Conservation (phyloP, 2,797 vertebrate species). For the Salarias fasciatus region DNA sequence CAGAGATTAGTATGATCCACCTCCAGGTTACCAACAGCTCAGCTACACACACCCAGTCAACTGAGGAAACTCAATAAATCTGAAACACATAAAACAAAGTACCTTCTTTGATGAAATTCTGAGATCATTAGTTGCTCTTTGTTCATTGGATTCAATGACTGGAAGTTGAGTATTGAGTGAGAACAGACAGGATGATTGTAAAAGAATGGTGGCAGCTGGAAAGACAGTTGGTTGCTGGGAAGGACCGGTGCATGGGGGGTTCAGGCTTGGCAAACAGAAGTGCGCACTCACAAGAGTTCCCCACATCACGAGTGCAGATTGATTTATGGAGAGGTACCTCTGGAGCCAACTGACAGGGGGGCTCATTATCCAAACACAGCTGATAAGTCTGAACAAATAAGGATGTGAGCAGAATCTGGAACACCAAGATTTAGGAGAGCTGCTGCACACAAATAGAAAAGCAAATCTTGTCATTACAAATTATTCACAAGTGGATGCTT, state of each 20-base stretch:
- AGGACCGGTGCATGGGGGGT: conserved; percentile 17
- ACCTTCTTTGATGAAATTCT: background rate
- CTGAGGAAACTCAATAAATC: no score
- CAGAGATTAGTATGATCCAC: conserved; percentile 43
- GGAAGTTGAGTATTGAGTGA: conserved; percentile 2
- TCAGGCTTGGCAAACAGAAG: conserved; percentile 36
- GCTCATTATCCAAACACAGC: conserved; percentile 28
- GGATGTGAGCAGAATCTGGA: background rate
- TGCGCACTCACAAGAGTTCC: background rate
- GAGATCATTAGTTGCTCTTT: background rate
- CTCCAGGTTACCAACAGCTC: conserved; percentile 27
- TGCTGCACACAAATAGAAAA: background rate
- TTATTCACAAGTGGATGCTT: no score
- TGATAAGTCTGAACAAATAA: conserved; percentile 9
- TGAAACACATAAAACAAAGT: no score
- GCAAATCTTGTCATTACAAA: no score
- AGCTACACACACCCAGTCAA: background rate
- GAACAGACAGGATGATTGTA: conserved; percentile 11
- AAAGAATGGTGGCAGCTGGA: conserved; percentile 40
- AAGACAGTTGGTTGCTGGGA: conserved; percentile 38
- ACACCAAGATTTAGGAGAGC: background rate
- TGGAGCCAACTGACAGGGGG: conserved; percentile 27
- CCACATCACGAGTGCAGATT: conserved; percentile 10
- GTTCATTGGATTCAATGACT: background rate
- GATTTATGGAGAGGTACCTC: conserved; percentile 24